A percentile compares a stretch with the other conserved stretches of the same genome.
phyloP scores from a whole-genome alignment of 2,888 invertebrate species.

The Oxytorus armatus region DNA sequence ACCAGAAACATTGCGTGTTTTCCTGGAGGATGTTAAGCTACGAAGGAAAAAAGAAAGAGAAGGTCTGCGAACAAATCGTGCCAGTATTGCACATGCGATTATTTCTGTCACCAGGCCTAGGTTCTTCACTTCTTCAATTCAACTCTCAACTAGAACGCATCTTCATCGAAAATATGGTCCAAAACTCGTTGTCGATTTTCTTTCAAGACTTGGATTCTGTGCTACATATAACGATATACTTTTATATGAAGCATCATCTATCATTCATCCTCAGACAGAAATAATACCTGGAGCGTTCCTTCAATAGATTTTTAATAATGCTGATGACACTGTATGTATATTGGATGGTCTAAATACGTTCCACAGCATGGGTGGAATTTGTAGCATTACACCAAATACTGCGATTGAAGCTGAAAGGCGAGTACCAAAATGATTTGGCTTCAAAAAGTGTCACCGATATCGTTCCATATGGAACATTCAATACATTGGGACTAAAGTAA shows the following conservation, averaged over 20 bases:
- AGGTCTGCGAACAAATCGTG: no score
- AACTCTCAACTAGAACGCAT: slow-evolving; percentile 55
- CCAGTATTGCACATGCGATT: no score
- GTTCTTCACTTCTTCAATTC: slow-evolving; percentile 53
- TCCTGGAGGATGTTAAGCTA: no score
- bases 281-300: slow-evolving; percentile 18
- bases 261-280: slow-evolving; percentile 38
- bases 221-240: no score
- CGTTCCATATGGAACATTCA: slow-evolving; percentile 20
- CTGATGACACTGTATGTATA: slow-evolving; percentile 43
- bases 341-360: slow-evolving; percentile 46
- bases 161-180: slow-evolving; percentile 54
- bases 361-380: slow-evolving; percentile 52
- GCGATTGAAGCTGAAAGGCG: neutral
- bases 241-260: slow-evolving; percentile 55
- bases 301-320: slow-evolving; percentile 48
- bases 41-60: no score
- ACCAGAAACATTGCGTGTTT: no score
- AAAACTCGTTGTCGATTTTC: slow-evolving; percentile 53
- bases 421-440: slow-evolving; percentile 8
- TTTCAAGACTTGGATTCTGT: no score
- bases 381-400: slow-evolving; percentile 13
- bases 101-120: slow-evolving; percentile 21
- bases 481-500: slow-evolving; percentile 12
- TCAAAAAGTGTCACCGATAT: slow-evolving; percentile 20